A percentile compares a stretch with the other conserved stretches of the same genome.
Conservation (phyloP, 2,113 vertebrate genomes). For the Furnarius figulus region DNA sequence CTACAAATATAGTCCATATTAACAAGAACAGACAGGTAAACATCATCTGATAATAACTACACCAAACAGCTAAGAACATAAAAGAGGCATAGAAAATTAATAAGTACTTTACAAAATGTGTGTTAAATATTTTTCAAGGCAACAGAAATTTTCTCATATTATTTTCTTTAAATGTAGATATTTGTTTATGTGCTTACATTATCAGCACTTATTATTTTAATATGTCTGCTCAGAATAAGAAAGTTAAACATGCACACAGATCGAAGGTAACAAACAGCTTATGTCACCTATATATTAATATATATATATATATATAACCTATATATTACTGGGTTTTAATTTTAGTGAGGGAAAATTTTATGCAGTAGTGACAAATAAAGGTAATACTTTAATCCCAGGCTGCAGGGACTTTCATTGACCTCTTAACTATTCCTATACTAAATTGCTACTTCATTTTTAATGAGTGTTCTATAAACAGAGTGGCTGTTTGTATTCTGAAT, state of each 20-base stretch:
- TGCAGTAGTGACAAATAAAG: neutral
- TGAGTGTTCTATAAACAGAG: neutral
- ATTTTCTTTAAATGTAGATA: neutral
- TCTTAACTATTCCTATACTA: neutral
- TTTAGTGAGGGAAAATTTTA: neutral
- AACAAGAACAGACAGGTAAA: neutral
- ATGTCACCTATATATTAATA: neutral
- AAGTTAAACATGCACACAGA: neutral
- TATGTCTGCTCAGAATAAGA: neutral
- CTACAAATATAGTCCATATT: neutral
- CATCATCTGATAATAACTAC: neutral
- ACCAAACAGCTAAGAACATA: neutral
- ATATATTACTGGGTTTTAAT: neutral
- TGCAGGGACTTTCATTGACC: neutral
- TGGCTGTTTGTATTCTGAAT: neutral
- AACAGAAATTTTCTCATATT: neutral
- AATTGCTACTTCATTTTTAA: constrained; percentile 47
- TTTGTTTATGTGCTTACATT: neutral
- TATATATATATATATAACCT: neutral
- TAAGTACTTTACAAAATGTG: neutral
- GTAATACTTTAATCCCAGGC: neutral
- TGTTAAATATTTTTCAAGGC: neutral
- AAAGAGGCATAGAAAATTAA: neutral
- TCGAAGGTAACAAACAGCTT: neutral
- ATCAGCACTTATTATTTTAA: neutral